Conservation (phyloP, 2,888 invertebrate species). For the Xanthia icteritia region DNA sequence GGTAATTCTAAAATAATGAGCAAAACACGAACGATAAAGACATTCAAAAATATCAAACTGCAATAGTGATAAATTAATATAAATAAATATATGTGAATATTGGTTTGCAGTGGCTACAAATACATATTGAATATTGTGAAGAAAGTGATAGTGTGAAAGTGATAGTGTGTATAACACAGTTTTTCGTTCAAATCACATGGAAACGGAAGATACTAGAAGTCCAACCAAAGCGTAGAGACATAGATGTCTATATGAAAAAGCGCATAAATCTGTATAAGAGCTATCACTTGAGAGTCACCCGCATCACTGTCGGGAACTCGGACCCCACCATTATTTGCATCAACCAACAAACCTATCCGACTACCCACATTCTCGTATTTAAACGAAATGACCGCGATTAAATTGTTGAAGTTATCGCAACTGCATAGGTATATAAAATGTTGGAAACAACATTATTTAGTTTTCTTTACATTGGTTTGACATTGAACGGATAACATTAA, state of each 20-base stretch:
- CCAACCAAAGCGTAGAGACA: constrained; percentile 31
- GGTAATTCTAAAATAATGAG: neutral
- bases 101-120: neutral
- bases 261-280: constrained; percentile 73
- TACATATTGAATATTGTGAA: neutral
- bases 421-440: neutral
- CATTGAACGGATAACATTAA: neutral
- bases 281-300: constrained; percentile 77
- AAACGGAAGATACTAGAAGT: neutral
- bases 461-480: neutral
- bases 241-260: constrained; percentile 57
- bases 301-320: constrained; percentile 79
- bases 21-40: neutral
- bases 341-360: constrained; percentile 65
- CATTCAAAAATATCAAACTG: neutral
- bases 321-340: constrained; percentile 75
- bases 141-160: too few species aligned
- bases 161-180: neutral
- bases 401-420: constrained; percentile 3
- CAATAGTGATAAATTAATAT: neutral
- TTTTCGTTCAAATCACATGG: neutral
- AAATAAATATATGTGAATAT: neutral
- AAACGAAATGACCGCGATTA: constrained; percentile 28
- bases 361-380: constrained; percentile 47
- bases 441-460: constrained; percentile 8